A percentile compares a stretch with the other conserved stretches of the same genome.
These are phyloP conservation scores for Cyprichromis sp. DNA, from an alignment of 2,113 vertebrate species.

Conservation along the genomic window DNA sequence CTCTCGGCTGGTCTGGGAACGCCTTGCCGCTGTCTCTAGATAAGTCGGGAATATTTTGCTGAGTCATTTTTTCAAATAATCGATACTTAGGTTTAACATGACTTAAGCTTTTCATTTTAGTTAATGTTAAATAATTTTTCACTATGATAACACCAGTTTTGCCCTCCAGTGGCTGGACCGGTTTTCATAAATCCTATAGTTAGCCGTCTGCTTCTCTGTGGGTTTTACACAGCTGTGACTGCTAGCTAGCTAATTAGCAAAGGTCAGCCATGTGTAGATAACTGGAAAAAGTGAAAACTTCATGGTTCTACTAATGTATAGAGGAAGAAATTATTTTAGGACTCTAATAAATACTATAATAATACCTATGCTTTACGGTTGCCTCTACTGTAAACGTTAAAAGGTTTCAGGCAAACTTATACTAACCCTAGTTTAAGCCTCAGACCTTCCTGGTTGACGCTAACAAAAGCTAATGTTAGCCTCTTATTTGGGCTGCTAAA, in stretches of 20 bases:
- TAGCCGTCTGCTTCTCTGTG: background rate
- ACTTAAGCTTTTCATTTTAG: background rate
- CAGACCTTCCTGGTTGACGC: background rate
- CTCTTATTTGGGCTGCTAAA: background rate
- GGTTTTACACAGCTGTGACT: background rate
- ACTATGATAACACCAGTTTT: rapidly evolving
- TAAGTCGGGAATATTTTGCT: rapidly evolving
- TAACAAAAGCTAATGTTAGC: background rate
- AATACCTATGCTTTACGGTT: rapidly evolving
- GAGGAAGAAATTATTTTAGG: background rate
- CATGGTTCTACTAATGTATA: background rate
- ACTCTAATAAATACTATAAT: background rate
- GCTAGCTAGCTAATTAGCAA: background rate
- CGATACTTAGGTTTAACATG: background rate
- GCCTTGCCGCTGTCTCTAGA: background rate
- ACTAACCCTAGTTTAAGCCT: background rate
- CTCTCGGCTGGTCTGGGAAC: background rate
- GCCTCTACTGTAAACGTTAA: background rate
- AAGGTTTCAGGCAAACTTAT: background rate
- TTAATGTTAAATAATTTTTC: background rate
- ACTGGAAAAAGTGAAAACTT: rapidly evolving
- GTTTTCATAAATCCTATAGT: background rate
- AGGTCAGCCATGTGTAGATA: rapidly evolving
- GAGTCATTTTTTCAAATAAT: background rate
- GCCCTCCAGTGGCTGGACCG: background rate